Base-by-base conservation (phyloP, 2,888 invertebrate species). In the Andrena praecox region DNA sequence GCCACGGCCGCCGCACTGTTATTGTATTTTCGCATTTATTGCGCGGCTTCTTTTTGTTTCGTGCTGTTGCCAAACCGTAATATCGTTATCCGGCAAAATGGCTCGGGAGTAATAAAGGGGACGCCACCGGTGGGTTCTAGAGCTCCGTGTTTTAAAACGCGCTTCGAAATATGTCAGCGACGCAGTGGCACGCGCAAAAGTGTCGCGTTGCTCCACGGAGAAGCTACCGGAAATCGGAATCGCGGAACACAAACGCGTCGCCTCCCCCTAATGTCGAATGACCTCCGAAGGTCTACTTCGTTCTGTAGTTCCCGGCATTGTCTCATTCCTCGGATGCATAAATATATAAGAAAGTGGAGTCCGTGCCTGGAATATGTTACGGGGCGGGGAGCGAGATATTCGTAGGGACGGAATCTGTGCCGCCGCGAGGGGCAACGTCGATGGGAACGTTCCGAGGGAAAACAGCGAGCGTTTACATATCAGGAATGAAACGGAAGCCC, bases 281-380 rank as follows among this genome's bases (percentile, higher is more conserved):
- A 60, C 50, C 68, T 33, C 27, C n/a, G 35, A 27, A 31, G 2
- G 20, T 2, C 71, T 10, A 35, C 64, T 52, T 35, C 54, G 63
- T 73, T 64, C 60, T 27, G 56, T 29, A 50, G 62, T 10, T 62
- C 20, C 24, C 7, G 33, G 29, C 59, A 64, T 77, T 75, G 63
- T 73, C 76, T 77, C 73, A n/a, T 80, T 67, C 69, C 76, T 2
- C 50, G 84, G 59, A 60, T 77, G 63, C 59, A 78, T 81, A 84
- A 85, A 84, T 81, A 81, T 81, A 67, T 78, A 84, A 84, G 81
- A 81, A 66, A 81, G 71, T 50, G 67, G 50, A 63, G 50, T 60
- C 64, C 81, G 81, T 85, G 84, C 31, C 42, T 16, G 76, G 85
- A 85, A 79, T 84, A 68, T 48, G 71, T 64, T 56, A 67, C 60